Base-by-base conservation (phyloP, 2,113 vertebrate genomes). In the Eclectus roratus region DNA sequence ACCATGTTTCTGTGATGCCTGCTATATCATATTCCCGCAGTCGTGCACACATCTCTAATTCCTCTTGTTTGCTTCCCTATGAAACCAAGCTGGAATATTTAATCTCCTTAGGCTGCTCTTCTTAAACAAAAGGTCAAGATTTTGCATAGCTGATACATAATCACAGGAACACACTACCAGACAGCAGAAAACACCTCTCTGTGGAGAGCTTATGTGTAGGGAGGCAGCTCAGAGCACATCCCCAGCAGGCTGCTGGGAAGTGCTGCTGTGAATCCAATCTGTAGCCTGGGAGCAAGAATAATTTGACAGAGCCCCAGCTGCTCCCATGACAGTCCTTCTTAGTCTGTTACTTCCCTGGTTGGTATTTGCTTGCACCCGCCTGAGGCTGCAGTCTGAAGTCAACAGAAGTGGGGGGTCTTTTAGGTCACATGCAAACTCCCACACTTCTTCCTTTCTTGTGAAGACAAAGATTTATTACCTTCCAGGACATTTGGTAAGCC, bases 351-450 rank as follows among this genome's bases (percentile, higher is more conserved):
- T 65, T 52, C 21, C 44, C 58, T 10, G 46, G 35, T 0, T 64
- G 65, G 27, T 28, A 49, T 9, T 27, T 47, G 77, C 58, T 72
- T 2, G 2, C 52, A 14, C 17, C 17, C 0, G 0, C 28, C 37
- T 3, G 13, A 44, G 18, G 58, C 56, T 81, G 63, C 50, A 53
- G 21, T 27, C 64, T 11, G 31, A 92, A 43, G 24, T 21, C 55
- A 69, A 29, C 10, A 44, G 27, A 79, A 74, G 21, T 33, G 14
- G 5, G 17, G 29, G 14, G 29, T n/a, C 46, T 37, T 60, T 41
- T 16, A 81, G 33, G 24, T 25, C 28, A 49, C 3, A 39, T 3
- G 33, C 44, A 37, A 41, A 74, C 25, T 29, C n/a, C 17, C 11
- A 41, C 19, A 66, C 6, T 5, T 69, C 37, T 10, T 55, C 37